Base-by-base conservation (phyloP, 1,140 invertebrate genomes). In the Ridgeia piscesae region DNA sequence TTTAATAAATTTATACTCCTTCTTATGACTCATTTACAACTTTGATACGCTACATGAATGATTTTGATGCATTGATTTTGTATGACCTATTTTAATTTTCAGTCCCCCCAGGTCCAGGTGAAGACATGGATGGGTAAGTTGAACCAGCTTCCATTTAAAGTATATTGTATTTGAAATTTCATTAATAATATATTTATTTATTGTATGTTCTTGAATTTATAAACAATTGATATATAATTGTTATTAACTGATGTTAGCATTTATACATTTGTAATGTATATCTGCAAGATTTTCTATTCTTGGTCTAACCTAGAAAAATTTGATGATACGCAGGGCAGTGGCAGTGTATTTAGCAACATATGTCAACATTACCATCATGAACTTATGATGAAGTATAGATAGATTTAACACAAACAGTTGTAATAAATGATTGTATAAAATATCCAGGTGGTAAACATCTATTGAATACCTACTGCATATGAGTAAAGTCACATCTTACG, bases 51-150 rank as follows among this genome's bases (percentile, higher is more conserved):
- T 11, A 21, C 48, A n/a, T 93, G 35, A 77, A 14, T 34, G n/a
- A 91, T 17, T 35, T 34, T 35, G 27, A 92, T 77, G 89, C 50
- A 77, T 17, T 58, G 91, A 50, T 48, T 89, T 88, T 33, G 35
- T 14, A 35, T 35, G 91, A 58, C 92, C 90, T 92, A 93, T 91
- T 89, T 35, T 91, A 91, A 35, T 92, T 94, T 95, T 93, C 93
- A 95, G 95, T 95, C 58, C 95, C 95, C 14, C 94, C 95, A n/a
- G 91, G 92, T 89, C 94, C 94, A 88, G 94, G 94, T 92, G 95
- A 95, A 91, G 95, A 95, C 93, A 94, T 93, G 90, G 95, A 95
- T 94, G 94, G 94, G 95, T 95, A 94, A 93, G 93, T 94, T 91
- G 33, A 92, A 11, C 11, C 31, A 0, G 58, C 17, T 77, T 77